These are phyloP conservation scores for Scaptomyza reducta DNA, from an alignment of 2,888 invertebrate species.

Conservation along the genomic window DNA sequence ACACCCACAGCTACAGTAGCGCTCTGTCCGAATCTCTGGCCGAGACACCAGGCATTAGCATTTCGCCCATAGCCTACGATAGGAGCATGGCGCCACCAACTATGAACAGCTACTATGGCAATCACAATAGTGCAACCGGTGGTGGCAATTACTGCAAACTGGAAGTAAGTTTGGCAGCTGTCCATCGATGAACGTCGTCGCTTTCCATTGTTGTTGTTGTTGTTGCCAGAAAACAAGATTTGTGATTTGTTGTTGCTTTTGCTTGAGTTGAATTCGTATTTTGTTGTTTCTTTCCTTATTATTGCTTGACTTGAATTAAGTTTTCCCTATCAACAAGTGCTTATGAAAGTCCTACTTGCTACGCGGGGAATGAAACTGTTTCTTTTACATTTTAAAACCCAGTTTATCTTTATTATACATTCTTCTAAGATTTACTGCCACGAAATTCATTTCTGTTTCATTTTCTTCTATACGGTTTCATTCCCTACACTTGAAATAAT, in stretches of 20 bases:
- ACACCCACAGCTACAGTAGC: conserved; percentile 70
- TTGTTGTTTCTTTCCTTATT: conserved; percentile 16
- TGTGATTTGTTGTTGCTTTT: conserved; percentile 50
- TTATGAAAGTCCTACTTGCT: background rate
- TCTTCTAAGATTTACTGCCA: no score
- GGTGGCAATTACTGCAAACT: conserved; percentile 68
- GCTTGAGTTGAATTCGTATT: conserved; percentile 36
- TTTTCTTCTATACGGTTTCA: conserved; percentile 29
- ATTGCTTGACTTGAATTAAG: conserved; percentile 6
- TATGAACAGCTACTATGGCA: conserved; percentile 19
- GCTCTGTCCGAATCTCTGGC: conserved; percentile 79
- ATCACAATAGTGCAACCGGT: conserved; percentile 16
- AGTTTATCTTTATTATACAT: no score
- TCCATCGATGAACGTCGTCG: conserved; percentile 1
- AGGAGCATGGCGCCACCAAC: conserved; percentile 39
- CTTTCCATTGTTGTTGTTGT: conserved; percentile 5
- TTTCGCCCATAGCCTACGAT: conserved; percentile 62
- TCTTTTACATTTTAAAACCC: background rate
- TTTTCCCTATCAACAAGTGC: background rate
- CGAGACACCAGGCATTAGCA: conserved; percentile 78
- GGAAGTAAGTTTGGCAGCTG: conserved; percentile 77
- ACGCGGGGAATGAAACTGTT: background rate
- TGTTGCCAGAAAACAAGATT: conserved; percentile 43
- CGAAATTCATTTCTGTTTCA: background rate
- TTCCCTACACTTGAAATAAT: conserved; percentile 19